Conservation (phyloP, 92 coral and sea anemone genomes). For the Siderastrea radians region DNA sequence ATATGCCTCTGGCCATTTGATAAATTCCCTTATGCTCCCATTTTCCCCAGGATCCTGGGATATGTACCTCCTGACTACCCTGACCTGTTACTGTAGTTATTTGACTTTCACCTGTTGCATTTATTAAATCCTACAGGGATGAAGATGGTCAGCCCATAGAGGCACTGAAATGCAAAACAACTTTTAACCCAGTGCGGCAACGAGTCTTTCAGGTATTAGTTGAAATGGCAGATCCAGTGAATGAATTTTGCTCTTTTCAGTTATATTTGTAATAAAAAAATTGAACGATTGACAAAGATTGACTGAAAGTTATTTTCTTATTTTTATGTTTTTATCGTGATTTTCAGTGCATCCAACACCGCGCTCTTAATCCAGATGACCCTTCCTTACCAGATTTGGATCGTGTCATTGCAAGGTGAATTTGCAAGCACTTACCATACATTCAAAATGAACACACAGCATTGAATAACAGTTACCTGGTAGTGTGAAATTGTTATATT, state of each 20-base stretch:
- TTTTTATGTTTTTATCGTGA: neutral
- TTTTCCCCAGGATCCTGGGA: too few species aligned
- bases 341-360: constrained; percentile 95
- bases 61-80: too few species aligned
- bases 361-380: constrained; percentile 95
- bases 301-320: neutral
- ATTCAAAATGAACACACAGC: too few species aligned
- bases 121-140: constrained; percentile 55
- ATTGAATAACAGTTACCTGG: neutral
- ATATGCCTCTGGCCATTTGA: too few species aligned
- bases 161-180: constrained; percentile 87
- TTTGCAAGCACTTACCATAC: too few species aligned
- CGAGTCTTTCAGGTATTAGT: constrained; percentile 90
- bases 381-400: constrained; percentile 88
- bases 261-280: too few species aligned
- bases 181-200: constrained; percentile 94
- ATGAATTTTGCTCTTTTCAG: neutral
- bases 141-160: constrained; percentile 82
- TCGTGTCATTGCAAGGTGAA: constrained; percentile 95
- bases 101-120: too few species aligned
- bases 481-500: too few species aligned
- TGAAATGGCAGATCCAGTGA: too few species aligned
- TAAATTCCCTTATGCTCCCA: too few species aligned
- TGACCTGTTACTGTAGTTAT: too few species aligned
- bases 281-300: neutral